phyloP scores from a whole-genome alignment of 2,113 vertebrate species.

The Chaetodon trifascialis region DNA sequence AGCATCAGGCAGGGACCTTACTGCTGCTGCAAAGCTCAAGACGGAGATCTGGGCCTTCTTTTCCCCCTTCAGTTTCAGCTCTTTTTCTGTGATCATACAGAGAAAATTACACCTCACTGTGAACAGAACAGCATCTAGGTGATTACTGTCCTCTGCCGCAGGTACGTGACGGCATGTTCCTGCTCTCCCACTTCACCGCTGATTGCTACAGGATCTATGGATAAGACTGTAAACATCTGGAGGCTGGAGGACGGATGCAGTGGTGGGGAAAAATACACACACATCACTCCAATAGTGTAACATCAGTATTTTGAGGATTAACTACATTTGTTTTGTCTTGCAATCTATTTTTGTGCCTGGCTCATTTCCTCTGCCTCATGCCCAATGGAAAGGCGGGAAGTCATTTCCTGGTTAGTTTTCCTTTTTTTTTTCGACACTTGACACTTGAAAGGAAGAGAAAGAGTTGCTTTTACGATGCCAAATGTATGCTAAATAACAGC shows the following conservation, averaged over 20 bases:
- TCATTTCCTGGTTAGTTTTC: constrained; percentile 68
- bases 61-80: neutral
- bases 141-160: constrained; percentile 68
- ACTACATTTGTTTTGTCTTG: constrained; percentile 1
- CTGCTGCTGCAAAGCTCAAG: too few species aligned
- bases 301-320: neutral
- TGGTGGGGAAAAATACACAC: constrained; percentile 69
- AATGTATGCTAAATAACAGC: neutral
- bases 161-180: constrained; percentile 94
- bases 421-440: constrained; percentile 10
- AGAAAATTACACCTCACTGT: neutral
- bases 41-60: too few species aligned
- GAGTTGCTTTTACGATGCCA: neutral
- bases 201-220: constrained; percentile 97
- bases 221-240: constrained; percentile 96
- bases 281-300: constrained; percentile 3
- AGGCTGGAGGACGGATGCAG: constrained; percentile 84
- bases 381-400: constrained; percentile 65
- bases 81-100: neutral
- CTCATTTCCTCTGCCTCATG: neutral
- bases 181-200: constrained; percentile 89
- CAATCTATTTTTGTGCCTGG: neutral
- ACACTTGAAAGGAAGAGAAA: neutral
- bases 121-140: neutral
- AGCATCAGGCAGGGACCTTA: neutral